These are phyloP conservation scores for Alouatta palliata DNA, from an alignment of 2,113 vertebrate genomes.

Conservation along the genomic window DNA sequence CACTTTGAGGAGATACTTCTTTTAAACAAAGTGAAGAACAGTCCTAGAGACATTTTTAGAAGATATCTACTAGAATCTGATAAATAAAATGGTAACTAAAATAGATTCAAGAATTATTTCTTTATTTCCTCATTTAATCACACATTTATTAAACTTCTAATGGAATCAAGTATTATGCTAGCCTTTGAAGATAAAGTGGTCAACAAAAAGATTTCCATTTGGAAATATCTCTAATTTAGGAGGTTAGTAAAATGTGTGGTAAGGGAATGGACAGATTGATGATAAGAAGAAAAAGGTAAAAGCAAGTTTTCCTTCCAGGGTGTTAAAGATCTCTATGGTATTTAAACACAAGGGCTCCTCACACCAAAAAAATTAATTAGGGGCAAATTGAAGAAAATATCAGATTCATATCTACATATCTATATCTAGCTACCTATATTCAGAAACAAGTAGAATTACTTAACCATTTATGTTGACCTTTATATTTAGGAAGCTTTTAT, in stretches of 20 bases:
- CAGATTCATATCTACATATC: neutral
- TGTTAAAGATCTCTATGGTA: neutral
- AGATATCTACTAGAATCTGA: neutral
- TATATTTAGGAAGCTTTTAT: neutral
- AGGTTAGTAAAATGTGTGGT: neutral
- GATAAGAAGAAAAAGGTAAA: neutral
- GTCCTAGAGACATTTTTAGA: neutral
- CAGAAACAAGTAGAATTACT: neutral
- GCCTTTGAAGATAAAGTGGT: neutral
- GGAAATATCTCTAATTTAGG: neutral
- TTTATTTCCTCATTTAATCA: neutral
- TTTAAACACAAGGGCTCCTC: neutral
- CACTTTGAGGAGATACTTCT: neutral
- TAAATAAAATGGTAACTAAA: neutral
- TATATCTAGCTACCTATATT: neutral
- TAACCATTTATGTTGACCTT: neutral
- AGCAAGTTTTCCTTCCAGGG: neutral
- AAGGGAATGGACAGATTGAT: neutral
- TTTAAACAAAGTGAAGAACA: neutral
- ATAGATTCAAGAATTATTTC: neutral
- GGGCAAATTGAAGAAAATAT: neutral
- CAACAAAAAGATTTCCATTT: neutral
- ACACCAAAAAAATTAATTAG: neutral
- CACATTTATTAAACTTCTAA: neutral
- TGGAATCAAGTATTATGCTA: neutral